A percentile compares a stretch with the other conserved stretches of the same genome.
Conservation (phyloP, 2,888 invertebrate species). For the Entomobrya multifasciata region DNA sequence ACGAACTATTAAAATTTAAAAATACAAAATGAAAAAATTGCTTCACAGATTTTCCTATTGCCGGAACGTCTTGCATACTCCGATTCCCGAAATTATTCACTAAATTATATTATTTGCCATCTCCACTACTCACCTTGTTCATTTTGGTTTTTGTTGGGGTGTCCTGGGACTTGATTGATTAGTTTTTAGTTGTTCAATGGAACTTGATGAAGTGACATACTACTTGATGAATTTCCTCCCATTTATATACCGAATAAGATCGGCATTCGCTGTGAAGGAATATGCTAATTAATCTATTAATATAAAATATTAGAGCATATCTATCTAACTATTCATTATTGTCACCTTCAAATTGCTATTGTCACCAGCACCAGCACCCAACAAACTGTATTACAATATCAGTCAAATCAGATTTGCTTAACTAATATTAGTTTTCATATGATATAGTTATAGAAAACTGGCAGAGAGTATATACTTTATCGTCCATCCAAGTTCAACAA, state of each 20-base stretch:
- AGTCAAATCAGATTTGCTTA: slow-evolving; percentile 1
- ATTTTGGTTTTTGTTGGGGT: slow-evolving; percentile 11
- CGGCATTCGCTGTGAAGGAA: background rate
- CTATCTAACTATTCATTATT: background rate
- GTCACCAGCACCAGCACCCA: slow-evolving; percentile 7
- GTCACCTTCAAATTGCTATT: slow-evolving; percentile 8
- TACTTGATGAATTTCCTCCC: background rate
- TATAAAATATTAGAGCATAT: background rate
- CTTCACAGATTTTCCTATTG: too few relatives aligned
- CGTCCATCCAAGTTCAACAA: background rate
- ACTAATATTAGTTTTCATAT: too few relatives aligned
- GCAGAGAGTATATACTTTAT: background rate
- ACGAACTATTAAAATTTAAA: slow-evolving; percentile 39
- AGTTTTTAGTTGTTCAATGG: background rate
- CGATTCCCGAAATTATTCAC: too few relatives aligned
- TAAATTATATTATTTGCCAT: too few relatives aligned
- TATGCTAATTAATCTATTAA: slow-evolving; percentile 9
- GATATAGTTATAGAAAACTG: too few relatives aligned
- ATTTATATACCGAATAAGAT: background rate
- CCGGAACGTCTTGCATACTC: too few relatives aligned
- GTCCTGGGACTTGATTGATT: slow-evolving; percentile 1
- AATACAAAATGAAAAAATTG: too few relatives aligned
- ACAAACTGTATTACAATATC: background rate
- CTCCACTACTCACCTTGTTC: too few relatives aligned
- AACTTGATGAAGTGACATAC: background rate